Evolutionary conservation across 2,888 invertebrate species (phyloP), one percentile per base, ranked within the genome.

Genomic region (Sphinx pinastri): DNA sequence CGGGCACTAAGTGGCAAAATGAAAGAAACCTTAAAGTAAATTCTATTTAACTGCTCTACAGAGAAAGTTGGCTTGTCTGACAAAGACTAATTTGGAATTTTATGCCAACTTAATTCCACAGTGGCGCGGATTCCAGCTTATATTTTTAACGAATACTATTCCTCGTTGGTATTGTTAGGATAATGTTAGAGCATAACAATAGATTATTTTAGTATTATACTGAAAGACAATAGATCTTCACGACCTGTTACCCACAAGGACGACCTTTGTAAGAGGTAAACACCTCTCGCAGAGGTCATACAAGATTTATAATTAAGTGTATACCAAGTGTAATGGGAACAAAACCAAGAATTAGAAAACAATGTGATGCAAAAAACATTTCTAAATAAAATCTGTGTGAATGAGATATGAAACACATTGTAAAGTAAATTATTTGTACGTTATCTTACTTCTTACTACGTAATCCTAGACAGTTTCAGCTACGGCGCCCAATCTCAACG

Each of bases 51-150:
- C 63, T 49, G 13, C 49, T 63, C 49, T 16, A 16, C 49, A 47
- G 63, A 63, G 63, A 63, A 63, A 63, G 63, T 63, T 63, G 63
- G 63, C 49, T 49, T 63, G 63, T 63, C 63, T 63, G 63, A 19
- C 49, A 49, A 49, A 63, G 12, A 49, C 63, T 63, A 63, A 63
- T 63, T 63, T 63, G 63, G 63, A 63, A 25, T 25, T 63, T 63
- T 19, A 49, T 63, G 63, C 63, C 63, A 63, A 63, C 49, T 63
- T 49, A 49, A 63, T 63, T 63, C 49, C 19, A 63, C 49, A 13
- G 12, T 19, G 54, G 55, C 19, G 63, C 49, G 63, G 49, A 19
- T 63, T 63, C 19, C 63, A 49, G 47, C 47, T 49, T 49, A 63
- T 49, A n/a, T 63, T 63, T 63, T 47, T 63, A 49, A 63, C 49